Evolutionary conservation across 2,113 vertebrate genomes (phyloP), one percentile per base, ranked within the genome.

Genomic region (Camelus bactrianus): DNA sequence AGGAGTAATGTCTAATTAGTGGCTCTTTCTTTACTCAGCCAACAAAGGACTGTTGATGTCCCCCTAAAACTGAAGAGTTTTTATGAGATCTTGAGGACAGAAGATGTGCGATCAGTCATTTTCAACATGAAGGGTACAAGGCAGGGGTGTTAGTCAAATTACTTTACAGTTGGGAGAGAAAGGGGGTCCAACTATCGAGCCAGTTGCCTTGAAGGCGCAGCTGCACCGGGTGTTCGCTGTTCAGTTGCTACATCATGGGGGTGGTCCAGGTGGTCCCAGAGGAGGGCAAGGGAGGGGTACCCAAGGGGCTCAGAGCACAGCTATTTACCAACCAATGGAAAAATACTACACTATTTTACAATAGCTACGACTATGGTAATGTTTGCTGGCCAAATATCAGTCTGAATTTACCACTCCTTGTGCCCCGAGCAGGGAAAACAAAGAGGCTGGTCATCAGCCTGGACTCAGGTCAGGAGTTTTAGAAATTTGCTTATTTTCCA

Each of bases 1-100:
- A 69, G n/a, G 93, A 94, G 96, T 73, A 81, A 83, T 48, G 65
- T 86, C 91, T 96, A 97, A 97, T 98, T 95, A 97, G 93, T 86
- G 93, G 82, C 67, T 97, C 94, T 77, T 89, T 97, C 93, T 97
- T 92, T 94, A 83, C 56, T 77, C 81, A 80, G 91, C 56, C 35
- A 96, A 81, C 73, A 94, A 92, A 97, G 70, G 73, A 96, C 81
- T 76, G 82, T 56, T 83, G 95, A 81, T 91, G 79, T 91, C 88
- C 96, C 73, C 79, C 76, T 93, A 95, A 89, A 96, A 96, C 76
- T 64, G 86, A 90, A 90, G 75, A 60, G 28, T 92, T 83, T 95
- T 62, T 62, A 52, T 67, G 90, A 93, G 75, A 70, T 35, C 42
- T 15, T 70, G 32, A 94, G 19, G 73, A 82, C 80, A 80, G 54